Evolutionary conservation across 2,888 invertebrate species (phyloP).

Genomic region (Xylota sylvarum): DNA sequence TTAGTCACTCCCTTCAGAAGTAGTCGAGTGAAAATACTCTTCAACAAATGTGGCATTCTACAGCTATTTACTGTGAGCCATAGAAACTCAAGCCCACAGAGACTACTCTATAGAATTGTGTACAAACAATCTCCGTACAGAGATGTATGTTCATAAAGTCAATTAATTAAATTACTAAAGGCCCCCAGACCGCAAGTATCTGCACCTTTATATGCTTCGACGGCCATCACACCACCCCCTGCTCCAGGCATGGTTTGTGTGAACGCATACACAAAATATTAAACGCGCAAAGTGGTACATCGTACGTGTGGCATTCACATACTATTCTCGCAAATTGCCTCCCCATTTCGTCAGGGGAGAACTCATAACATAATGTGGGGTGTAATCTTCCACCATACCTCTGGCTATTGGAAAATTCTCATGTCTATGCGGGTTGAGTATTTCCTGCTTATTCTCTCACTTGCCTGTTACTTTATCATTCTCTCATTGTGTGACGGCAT

Average conservation of each 20-base stretch:
- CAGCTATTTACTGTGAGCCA: background rate
- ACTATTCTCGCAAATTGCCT: slow-evolving; percentile 55
- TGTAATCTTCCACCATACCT: slow-evolving; percentile 34
- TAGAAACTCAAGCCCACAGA: slow-evolving; percentile 15
- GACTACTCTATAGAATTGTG: slow-evolving; percentile 46
- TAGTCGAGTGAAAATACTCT: slow-evolving; percentile 1
- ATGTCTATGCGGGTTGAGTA: slow-evolving; percentile 13
- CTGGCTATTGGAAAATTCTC: slow-evolving; percentile 10
- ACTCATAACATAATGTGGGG: slow-evolving; percentile 38
- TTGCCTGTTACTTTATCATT: slow-evolving; percentile 19
- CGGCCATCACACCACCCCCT: slow-evolving; percentile 5
- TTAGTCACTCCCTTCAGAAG: slow-evolving; percentile 28
- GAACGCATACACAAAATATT: slow-evolving; percentile 39
- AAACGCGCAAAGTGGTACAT: slow-evolving; percentile 65
- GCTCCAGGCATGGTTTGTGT: slow-evolving; percentile 6
- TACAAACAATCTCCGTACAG: slow-evolving; percentile 39
- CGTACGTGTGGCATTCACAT: slow-evolving; percentile 57
- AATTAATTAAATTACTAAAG: slow-evolving; percentile 71
- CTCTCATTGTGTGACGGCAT: slow-evolving; percentile 32
- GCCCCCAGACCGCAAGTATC: slow-evolving; percentile 36
- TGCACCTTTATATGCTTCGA: slow-evolving; percentile 42
- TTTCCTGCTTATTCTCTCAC: background rate
- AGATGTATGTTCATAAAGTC: slow-evolving; percentile 53
- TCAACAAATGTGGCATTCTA: slow-evolving; percentile 4
- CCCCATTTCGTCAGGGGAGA: slow-evolving; percentile 8